phyloP scores from a whole-genome alignment of 2,888 invertebrate species.

The Drosophila testacea region DNA sequence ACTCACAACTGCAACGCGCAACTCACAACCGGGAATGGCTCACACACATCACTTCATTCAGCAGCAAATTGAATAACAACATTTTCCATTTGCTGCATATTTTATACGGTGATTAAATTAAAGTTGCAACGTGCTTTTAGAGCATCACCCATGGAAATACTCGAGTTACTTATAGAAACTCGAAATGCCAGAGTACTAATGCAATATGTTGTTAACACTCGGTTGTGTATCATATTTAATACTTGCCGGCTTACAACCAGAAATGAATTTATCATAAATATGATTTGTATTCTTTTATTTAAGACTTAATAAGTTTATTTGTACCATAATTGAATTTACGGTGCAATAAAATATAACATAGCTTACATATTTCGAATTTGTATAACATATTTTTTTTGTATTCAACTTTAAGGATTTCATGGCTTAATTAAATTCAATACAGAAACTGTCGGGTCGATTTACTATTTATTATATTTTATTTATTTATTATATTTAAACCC shows the following conservation, averaged over 20 bases:
- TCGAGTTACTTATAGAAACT: conserved; percentile 25
- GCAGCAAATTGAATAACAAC: conserved; percentile 77
- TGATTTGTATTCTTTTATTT: background rate
- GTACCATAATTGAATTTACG: background rate
- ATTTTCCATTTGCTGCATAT: conserved; percentile 78
- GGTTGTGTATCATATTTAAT: conserved; percentile 11
- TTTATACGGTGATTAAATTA: conserved; percentile 76
- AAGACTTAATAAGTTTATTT: too few species aligned
- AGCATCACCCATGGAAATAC: conserved; percentile 27
- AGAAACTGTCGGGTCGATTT: background rate
- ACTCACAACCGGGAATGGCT: conserved; percentile 10
- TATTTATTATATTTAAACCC: background rate
- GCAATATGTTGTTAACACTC: conserved; percentile 34
- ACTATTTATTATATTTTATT: background rate
- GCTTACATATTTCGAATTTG: background rate
- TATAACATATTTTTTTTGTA: background rate
- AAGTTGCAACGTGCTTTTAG: conserved; percentile 62
- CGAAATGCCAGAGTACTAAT: conserved; percentile 28
- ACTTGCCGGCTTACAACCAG: background rate
- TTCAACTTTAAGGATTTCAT: background rate
- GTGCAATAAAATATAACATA: background rate
- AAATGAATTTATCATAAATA: background rate
- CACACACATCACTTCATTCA: conserved; percentile 72
- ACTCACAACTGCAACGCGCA: background rate
- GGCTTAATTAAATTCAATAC: background rate